A percentile compares a stretch with the other conserved stretches of the same genome.
Conservation (phyloP, 2,888 invertebrate genomes). For the Nomada lathburiana region DNA sequence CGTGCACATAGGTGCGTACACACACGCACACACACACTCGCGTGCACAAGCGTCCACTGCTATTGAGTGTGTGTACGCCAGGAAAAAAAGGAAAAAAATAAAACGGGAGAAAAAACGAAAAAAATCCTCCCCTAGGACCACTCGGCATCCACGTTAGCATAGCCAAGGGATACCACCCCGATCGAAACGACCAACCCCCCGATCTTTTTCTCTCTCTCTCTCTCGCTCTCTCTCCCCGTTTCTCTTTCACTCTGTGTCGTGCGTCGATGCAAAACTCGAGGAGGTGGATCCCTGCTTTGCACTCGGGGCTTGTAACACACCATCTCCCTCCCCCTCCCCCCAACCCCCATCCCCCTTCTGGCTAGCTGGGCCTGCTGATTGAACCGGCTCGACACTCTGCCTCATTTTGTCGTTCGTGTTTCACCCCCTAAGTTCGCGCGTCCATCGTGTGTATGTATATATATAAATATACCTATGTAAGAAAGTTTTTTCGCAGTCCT, state of each 20-base stretch:
- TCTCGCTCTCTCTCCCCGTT: not conserved
- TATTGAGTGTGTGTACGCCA: constrained; percentile 63
- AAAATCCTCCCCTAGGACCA: constrained; percentile 79
- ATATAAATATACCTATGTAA: not conserved
- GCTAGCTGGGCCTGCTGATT: constrained; percentile 44
- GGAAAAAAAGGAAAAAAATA: constrained; percentile 17
- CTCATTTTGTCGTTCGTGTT: constrained; percentile 52
- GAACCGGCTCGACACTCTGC: constrained; percentile 50
- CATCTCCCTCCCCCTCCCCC: constrained; percentile 12
- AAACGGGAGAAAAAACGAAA: constrained; percentile 71
- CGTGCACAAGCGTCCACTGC: constrained; percentile 7
- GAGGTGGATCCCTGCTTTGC: constrained; percentile 59
- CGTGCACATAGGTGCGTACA: constrained; percentile 33
- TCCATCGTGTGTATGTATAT: not conserved
- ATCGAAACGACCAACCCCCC: constrained; percentile 61
- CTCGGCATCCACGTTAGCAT: constrained; percentile 68
- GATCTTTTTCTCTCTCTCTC: constrained; percentile 19
- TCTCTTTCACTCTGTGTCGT: constrained; percentile 18
- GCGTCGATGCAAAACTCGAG: constrained; percentile 61
- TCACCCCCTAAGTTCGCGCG: constrained; percentile 31
- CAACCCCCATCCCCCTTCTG: constrained; percentile 9
- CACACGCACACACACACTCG: constrained; percentile 9
- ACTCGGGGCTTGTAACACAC: constrained; percentile 50
- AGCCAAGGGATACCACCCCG: constrained; percentile 73
- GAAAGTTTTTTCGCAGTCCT: constrained; percentile 15